These are phyloP conservation scores for Halocaridina rubra DNA, from an alignment of 2,888 invertebrate genomes.

Conservation along the genomic window DNA sequence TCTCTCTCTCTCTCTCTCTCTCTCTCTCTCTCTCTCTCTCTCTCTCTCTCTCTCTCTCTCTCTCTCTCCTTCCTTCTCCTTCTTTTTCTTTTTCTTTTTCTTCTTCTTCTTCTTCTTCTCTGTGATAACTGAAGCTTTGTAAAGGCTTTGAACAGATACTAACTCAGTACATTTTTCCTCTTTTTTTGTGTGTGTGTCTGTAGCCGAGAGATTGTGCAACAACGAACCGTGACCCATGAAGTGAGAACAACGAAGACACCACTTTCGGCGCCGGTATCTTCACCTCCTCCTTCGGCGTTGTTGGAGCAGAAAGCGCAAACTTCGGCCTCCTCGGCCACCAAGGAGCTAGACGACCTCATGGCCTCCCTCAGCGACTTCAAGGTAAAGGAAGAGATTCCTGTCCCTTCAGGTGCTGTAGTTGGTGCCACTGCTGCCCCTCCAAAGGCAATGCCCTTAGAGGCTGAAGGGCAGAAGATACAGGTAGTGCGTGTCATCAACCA, in stretches of 20 bases:
- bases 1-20: background rate
- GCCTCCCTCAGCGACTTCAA: slow-evolving; percentile 94
- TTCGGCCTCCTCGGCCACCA: slow-evolving; percentile 88
- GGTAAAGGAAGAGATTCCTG: slow-evolving; percentile 72
- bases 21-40: background rate
- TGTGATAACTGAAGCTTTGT: too few relatives aligned
- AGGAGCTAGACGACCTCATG: slow-evolving; percentile 96
- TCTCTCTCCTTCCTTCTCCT: background rate
- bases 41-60: background rate
- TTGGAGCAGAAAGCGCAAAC: slow-evolving; percentile 68
- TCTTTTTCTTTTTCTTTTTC: background rate
- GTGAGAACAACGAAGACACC: background rate
- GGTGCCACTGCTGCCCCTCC: background rate
- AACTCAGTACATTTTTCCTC: too few relatives aligned
- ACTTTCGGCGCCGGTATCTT: background rate
- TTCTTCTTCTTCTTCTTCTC: background rate
- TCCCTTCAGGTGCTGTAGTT: background rate
- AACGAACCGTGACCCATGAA: slow-evolving; percentile 31
- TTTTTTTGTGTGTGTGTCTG: too few relatives aligned
- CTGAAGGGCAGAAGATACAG: background rate
- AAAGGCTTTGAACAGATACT: too few relatives aligned
- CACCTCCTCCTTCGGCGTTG: slow-evolving; percentile 81
- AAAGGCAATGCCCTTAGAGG: background rate
- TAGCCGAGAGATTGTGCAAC: slow-evolving; percentile 34
- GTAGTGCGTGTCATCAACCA: background rate